These are phyloP conservation scores for Lithophane leautieri DNA, from an alignment of 2,888 invertebrate genomes.

Conservation along the genomic window DNA sequence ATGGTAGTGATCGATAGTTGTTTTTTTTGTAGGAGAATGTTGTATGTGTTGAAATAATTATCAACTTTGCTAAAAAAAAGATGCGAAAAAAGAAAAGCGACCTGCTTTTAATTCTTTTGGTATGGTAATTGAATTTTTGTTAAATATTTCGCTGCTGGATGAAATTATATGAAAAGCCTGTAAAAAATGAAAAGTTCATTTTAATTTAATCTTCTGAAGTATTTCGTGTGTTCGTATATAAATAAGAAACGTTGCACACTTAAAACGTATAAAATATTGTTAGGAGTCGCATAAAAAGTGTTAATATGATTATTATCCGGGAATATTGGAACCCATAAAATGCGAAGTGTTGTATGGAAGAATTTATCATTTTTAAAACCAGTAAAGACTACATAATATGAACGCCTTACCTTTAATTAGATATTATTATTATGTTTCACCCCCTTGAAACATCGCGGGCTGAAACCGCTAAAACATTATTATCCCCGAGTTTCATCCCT, in stretches of 20 bases:
- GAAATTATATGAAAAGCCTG: not conserved
- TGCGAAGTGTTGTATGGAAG: not conserved
- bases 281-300: not conserved
- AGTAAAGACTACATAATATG: not conserved
- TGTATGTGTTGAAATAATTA: not conserved
- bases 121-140: not conserved
- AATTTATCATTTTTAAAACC: not conserved
- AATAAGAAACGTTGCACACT: not conserved
- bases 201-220: not conserved
- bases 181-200: not conserved
- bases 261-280: too few relatives aligned
- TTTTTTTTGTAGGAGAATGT: not conserved
- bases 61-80: not conserved
- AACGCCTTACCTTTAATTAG: not conserved
- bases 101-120: not conserved
- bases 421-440: not conserved
- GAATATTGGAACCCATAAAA: too few relatives aligned
- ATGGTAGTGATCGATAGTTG: slow-evolving; percentile 72
- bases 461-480: slow-evolving; percentile 2
- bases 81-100: not conserved
- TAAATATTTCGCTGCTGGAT: not conserved
- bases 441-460: not conserved
- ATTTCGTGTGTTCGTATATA: not conserved
- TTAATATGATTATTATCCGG: too few relatives aligned
- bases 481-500: slow-evolving; percentile 2